Conservation (phyloP, 2,888 invertebrate species). For the Agrotis exclamationis region DNA sequence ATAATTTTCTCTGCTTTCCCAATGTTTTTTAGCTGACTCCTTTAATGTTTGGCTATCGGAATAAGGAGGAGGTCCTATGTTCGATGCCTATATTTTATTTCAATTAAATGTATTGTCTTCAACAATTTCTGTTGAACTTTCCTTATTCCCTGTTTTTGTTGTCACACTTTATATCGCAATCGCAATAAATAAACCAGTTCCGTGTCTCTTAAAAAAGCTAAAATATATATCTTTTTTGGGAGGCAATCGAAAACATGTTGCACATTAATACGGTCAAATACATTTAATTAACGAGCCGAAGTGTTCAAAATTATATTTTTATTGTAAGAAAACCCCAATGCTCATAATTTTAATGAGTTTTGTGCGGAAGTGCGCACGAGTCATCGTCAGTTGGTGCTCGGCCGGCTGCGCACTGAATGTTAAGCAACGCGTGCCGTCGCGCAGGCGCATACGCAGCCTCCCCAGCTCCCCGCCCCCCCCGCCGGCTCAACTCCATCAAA, state of each 20-base stretch:
- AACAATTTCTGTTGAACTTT: background rate
- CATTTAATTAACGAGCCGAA: conserved; percentile 25
- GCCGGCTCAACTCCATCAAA: conserved; percentile 59
- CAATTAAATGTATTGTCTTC: background rate
- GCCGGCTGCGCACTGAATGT: conserved; percentile 64
- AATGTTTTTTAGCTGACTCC: background rate
- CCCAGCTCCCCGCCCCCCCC: conserved; percentile 41
- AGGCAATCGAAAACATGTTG: conserved; percentile 11
- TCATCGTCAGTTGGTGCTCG: conserved; percentile 58
- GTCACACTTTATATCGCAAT: too few relatives aligned
- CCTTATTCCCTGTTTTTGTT: too few relatives aligned
- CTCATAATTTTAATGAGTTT: conserved; percentile 58
- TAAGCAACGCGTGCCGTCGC: conserved; percentile 61
- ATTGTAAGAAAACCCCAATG: conserved; percentile 44
- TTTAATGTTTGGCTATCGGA: too few relatives aligned
- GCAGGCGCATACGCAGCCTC: conserved; percentile 32
- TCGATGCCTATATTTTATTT: too few relatives aligned
- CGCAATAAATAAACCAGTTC: too few relatives aligned
- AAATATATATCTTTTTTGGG: conserved; percentile 10
- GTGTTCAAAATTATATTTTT: conserved; percentile 27
- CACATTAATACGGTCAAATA: conserved; percentile 4
- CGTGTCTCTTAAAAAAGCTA: background rate
- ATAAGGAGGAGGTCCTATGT: too few relatives aligned
- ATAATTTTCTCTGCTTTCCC: background rate
- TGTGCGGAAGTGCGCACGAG: conserved; percentile 63